Evolutionary conservation across 2,113 vertebrate species (phyloP).

Genomic region (Pollimyrus isidori): DNA sequence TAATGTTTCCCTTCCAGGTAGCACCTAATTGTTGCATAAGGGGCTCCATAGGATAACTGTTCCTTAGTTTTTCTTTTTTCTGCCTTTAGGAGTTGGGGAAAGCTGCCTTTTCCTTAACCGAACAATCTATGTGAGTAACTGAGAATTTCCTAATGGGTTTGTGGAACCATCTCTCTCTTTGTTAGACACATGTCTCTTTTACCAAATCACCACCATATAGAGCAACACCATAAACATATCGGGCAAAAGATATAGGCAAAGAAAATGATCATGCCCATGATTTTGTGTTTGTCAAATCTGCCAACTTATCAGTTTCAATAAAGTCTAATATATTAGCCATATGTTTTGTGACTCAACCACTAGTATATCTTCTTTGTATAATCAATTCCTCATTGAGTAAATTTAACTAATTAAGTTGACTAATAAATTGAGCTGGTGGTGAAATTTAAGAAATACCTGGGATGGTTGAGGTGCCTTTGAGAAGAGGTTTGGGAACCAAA

Average conservation of each 20-base stretch:
- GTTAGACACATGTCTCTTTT: not conserved
- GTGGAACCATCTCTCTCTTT: not conserved
- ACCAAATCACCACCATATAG: not conserved
- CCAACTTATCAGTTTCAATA: not conserved
- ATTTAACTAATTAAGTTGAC: not conserved
- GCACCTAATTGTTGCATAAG: not conserved
- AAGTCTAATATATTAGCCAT: not conserved
- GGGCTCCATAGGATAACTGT: not conserved
- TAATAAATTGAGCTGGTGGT: not conserved
- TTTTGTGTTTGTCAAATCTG: not conserved
- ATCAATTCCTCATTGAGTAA: not conserved
- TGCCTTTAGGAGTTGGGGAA: not conserved
- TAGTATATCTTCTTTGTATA: not conserved
- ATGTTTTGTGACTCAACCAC: not conserved
- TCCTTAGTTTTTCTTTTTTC: not conserved
- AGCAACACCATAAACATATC: not conserved
- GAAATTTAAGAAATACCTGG: not conserved
- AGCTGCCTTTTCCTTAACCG: not conserved
- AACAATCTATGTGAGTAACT: not conserved
- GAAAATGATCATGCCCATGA: not conserved
- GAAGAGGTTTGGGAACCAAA: not conserved
- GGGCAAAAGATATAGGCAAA: not conserved
- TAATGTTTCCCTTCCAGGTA: not conserved
- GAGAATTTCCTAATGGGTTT: not conserved
- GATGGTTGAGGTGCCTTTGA: not conserved